These are phyloP conservation scores for Mormyrus lacerda DNA, from an alignment of 2,113 vertebrate genomes.

Conservation along the genomic window DNA sequence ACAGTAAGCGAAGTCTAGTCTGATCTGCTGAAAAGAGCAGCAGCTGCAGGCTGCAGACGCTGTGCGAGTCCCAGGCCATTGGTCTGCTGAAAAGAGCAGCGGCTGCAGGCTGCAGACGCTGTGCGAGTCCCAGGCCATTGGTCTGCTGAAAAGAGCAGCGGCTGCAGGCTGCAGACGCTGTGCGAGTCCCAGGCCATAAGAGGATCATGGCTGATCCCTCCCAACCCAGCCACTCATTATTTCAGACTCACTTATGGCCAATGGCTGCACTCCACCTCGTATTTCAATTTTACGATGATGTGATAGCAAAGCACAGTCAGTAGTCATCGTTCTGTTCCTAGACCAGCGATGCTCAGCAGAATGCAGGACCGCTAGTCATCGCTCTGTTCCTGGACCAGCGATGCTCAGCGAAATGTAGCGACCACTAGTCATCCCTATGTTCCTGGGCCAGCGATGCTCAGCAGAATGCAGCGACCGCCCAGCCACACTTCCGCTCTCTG, in stretches of 20 bases:
- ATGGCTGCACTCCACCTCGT: not conserved
- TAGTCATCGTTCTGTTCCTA: too few relatives aligned
- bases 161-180: not conserved
- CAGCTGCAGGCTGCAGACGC: not conserved
- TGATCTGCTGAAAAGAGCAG: not conserved
- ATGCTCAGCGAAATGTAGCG: too few relatives aligned
- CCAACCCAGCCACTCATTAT: not conserved
- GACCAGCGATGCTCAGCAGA: too few relatives aligned
- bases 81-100: not conserved
- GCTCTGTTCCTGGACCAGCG: too few relatives aligned
- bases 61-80: not conserved
- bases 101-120: not conserved
- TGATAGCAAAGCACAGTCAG: too few relatives aligned
- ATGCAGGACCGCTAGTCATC: too few relatives aligned
- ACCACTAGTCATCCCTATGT: too few relatives aligned
- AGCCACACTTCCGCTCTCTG: too few relatives aligned
- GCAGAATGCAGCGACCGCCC: too few relatives aligned
- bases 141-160: not conserved
- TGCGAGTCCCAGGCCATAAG: not conserved
- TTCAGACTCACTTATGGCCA: not conserved
- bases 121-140: not conserved
- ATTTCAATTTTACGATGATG: not conserved
- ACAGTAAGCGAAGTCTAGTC: constrained; percentile 19
- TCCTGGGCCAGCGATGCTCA: too few relatives aligned
- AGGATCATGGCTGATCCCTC: not conserved